Conservation (phyloP, 2,113 vertebrate genomes). For the Phalacrocorax carbo region DNA sequence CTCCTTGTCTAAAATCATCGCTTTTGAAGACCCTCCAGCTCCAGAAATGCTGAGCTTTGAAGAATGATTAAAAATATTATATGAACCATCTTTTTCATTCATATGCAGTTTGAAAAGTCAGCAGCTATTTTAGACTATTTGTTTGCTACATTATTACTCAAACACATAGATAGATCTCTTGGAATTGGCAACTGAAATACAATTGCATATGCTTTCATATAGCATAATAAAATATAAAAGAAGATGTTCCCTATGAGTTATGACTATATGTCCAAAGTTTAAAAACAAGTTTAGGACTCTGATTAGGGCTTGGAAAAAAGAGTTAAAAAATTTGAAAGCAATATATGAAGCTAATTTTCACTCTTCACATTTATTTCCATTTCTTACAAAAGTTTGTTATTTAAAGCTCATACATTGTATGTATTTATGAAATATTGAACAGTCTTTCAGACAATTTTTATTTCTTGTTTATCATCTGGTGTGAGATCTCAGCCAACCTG, state of each 20-base stretch:
- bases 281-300: background rate
- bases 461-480: background rate
- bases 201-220: background rate
- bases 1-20: background rate
- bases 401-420: background rate
- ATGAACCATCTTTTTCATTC: background rate
- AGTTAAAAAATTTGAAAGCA: background rate
- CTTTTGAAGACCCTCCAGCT: background rate
- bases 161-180: background rate
- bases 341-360: background rate
- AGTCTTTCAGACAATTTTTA: background rate
- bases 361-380: background rate
- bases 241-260: background rate
- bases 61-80: background rate
- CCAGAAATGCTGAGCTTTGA: background rate
- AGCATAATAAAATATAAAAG: background rate
- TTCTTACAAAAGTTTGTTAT: background rate
- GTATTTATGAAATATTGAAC: background rate
- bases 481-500: background rate
- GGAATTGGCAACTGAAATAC: background rate
- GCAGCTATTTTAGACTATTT: background rate
- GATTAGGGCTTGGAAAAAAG: background rate
- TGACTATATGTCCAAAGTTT: background rate
- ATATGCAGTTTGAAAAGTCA: background rate
- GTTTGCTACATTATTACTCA: background rate